Percentiles rank a stretch among this genome's conserved stretches.
These are phyloP conservation scores for Xestia ashworthii DNA, from an alignment of 2,888 invertebrate species.

Conservation along the genomic window DNA sequence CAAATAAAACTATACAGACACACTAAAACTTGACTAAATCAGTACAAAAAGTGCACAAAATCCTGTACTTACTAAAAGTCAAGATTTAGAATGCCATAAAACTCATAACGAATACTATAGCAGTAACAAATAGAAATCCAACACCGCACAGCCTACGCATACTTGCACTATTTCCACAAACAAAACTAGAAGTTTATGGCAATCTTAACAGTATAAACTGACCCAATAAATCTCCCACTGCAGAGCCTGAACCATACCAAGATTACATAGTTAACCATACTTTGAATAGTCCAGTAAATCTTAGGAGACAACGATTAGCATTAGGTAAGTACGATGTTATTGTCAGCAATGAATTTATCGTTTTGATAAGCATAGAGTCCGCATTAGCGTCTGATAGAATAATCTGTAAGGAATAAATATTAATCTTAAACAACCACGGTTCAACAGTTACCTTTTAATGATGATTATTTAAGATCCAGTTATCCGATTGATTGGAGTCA, in stretches of 20 bases:
- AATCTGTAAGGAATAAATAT: slow-evolving; percentile 6
- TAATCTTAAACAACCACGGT: neutral
- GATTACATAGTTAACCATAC: slow-evolving; percentile 22
- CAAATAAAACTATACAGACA: neutral
- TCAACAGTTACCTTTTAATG: slow-evolving; percentile 26
- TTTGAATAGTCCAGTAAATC: slow-evolving; percentile 32
- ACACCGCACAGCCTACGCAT: slow-evolving; percentile 1
- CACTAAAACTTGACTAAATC: neutral
- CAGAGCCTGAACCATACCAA: slow-evolving; percentile 12
- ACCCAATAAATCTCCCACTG: slow-evolving; percentile 23
- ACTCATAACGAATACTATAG: neutral
- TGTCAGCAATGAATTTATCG: slow-evolving; percentile 39
- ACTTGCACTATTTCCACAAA: slow-evolving; percentile 3
- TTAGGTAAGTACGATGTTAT: slow-evolving; percentile 28
- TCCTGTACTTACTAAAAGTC: neutral
- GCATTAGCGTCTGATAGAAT: slow-evolving; percentile 15
- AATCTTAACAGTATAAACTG: slow-evolving; percentile 26
- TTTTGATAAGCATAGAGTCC: slow-evolving; percentile 36
- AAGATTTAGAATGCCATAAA: neutral
- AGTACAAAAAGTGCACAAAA: neutral
- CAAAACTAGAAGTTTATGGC: slow-evolving; percentile 17
- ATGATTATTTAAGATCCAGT: neutral
- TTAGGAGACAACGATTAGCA: slow-evolving; percentile 30
- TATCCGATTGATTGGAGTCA: neutral
- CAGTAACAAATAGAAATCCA: neutral